Evolutionary conservation across 2,113 vertebrate species (phyloP).

Genomic region (Pollachius pollachius): DNA sequence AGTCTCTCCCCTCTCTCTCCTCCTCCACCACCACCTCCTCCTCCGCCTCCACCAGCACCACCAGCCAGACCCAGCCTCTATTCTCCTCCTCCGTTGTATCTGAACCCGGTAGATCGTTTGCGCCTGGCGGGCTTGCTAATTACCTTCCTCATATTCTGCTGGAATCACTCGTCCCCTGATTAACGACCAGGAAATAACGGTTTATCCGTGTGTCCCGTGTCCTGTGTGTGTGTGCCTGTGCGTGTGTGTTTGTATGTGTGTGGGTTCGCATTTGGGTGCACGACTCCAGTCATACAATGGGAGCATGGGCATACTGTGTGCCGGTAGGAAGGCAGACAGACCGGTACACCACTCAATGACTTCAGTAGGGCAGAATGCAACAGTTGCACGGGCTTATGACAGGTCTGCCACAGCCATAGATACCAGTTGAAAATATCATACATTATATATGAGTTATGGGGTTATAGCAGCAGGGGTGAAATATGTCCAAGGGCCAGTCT

Average conservation of each 20-base stretch:
- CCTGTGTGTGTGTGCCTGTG: not conserved
- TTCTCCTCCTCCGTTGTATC: constrained; percentile 30
- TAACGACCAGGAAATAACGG: constrained; percentile 47
- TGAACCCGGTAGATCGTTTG: constrained; percentile 51
- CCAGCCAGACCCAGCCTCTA: not conserved
- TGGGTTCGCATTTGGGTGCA: not conserved
- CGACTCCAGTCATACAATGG: not conserved
- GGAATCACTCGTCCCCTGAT: constrained; percentile 57
- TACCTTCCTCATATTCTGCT: constrained; percentile 67
- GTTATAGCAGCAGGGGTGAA: no score
- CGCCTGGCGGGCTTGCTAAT: constrained; percentile 50
- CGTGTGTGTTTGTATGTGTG: not conserved
- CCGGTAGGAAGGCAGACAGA: no score
- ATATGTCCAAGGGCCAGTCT: no score
- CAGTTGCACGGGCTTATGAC: no score
- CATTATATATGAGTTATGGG: no score
- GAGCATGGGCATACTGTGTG: not conserved
- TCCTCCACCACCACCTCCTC: not conserved
- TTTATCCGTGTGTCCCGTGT: not conserved
- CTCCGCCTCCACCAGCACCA: no score
- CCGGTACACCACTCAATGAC: no score
- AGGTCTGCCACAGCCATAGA: no score
- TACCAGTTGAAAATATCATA: no score
- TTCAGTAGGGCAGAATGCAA: no score
- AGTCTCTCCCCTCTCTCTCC: not conserved